These are phyloP conservation scores for Atherinomorus stipes DNA, from an alignment of 2,113 vertebrate species.

Conservation along the genomic window DNA sequence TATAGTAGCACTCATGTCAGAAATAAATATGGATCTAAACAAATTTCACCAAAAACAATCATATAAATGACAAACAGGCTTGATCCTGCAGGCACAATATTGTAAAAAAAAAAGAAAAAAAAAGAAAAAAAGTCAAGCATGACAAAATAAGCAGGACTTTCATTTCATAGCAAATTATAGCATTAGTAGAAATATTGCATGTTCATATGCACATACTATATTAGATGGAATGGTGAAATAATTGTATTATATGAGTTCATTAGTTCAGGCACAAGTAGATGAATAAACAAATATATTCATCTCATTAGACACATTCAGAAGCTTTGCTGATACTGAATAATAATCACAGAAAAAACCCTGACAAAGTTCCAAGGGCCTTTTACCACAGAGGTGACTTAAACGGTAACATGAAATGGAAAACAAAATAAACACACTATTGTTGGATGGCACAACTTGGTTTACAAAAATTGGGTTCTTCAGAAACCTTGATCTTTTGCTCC, in stretches of 20 bases:
- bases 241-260: constrained; percentile 16
- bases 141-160: neutral
- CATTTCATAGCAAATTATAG: neutral
- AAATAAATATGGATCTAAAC: constrained; percentile 57
- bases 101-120: neutral
- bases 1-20: constrained; percentile 31
- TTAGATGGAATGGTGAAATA: constrained; percentile 11
- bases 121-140: neutral
- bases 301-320: constrained; percentile 29
- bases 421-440: too few relatives aligned
- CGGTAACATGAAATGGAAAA: too few relatives aligned
- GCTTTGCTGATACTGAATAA: neutral
- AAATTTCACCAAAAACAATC: constrained; percentile 23
- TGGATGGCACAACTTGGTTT: neutral
- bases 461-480: neutral
- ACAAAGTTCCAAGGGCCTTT: constrained; percentile 1
- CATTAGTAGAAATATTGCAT: neutral
- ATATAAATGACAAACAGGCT: constrained; percentile 2
- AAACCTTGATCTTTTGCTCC: neutral
- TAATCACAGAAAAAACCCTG: constrained; percentile 17
- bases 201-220: constrained; percentile 5
- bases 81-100: neutral
- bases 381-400: neutral
- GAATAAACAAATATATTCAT: constrained; percentile 49
- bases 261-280: constrained; percentile 29